Percentiles rank a stretch among this genome's conserved stretches.
These are phyloP conservation scores for Xestobium rufovillosum DNA, from an alignment of 2,888 invertebrate species.

Conservation along the genomic window DNA sequence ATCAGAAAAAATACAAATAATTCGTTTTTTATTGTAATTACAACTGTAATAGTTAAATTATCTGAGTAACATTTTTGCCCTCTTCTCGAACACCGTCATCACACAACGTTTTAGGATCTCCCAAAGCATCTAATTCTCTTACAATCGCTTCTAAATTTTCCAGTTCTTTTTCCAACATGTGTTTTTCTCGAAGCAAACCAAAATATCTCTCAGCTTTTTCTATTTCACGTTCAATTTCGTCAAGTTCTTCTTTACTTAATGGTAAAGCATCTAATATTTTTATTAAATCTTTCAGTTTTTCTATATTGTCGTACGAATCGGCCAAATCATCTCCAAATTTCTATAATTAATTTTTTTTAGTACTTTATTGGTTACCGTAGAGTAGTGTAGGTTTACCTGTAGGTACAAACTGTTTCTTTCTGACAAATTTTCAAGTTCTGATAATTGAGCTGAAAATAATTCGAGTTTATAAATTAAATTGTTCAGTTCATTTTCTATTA, in stretches of 20 bases:
- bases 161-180: slow-evolving; percentile 2
- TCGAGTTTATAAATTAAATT: neutral
- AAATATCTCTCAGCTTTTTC: neutral
- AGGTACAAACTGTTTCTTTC: neutral
- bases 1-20: too few species aligned
- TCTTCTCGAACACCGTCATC: too few species aligned
- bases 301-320: neutral
- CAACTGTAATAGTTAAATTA: too few species aligned
- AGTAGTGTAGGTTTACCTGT: neutral
- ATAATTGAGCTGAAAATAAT: neutral
- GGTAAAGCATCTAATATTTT: neutral
- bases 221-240: neutral
- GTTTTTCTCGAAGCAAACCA: neutral
- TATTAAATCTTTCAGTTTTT: neutral
- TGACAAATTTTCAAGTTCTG: neutral
- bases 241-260: neutral
- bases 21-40: too few species aligned
- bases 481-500: slow-evolving; percentile 1
- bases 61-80: too few species aligned
- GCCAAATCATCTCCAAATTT: slow-evolving; percentile 1
- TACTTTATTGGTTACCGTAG: neutral
- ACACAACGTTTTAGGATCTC: too few species aligned
- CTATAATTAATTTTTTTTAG: neutral
- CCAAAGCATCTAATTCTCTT: neutral
- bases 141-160: slow-evolving; percentile 2